Evolutionary conservation across 2,888 invertebrate genomes (phyloP), one percentile per base, ranked within the genome.

Genomic region (Drosophila incognita): DNA sequence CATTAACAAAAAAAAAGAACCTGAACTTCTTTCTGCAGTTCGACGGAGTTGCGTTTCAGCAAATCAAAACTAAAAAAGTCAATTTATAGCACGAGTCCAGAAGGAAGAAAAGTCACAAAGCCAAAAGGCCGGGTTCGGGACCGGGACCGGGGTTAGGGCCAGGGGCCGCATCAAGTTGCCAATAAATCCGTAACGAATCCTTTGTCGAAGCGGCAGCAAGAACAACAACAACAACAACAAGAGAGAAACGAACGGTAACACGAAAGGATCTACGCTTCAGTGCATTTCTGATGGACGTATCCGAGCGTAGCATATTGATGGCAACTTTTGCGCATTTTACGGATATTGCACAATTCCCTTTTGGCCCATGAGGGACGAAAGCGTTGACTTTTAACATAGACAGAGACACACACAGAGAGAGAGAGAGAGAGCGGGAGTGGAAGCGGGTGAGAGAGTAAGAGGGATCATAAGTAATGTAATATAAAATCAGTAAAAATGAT

Each of bases 251-350:
- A 48, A 38, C 58, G 49, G 77, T 69, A 77, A 78, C 85, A 83
- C 82, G 76, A 79, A 85, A 87, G 87, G 89, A 89, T 89, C 88
- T 84, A 80, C 86, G 88, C 88, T 87, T 87, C 80, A 82, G 72
- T 88, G 89, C 86, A 89, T 89, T 88, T 87, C 80, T 88, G 89
- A 88, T 88, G 82, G 88, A 88, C 88, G 88, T 88, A 89, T 88
- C 88, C 88, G 89, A 88, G 88, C 88, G 88, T 89, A 88, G 89
- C 89, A 84, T 89, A 88, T 88, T 88, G 88, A 88, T 84, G 88
- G 89, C 86, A 88, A 89, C 86, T 88, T 89, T 88, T 88, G 83
- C 88, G 83, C 83, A 88, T 88, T 88, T 88, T 86, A 89, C 88
- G 88, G 87, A 88, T 88, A 88, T 89, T 88, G 88, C 88, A 86